Conservation (phyloP, 2,113 vertebrate species). For the Hippocampus barbouri region DNA sequence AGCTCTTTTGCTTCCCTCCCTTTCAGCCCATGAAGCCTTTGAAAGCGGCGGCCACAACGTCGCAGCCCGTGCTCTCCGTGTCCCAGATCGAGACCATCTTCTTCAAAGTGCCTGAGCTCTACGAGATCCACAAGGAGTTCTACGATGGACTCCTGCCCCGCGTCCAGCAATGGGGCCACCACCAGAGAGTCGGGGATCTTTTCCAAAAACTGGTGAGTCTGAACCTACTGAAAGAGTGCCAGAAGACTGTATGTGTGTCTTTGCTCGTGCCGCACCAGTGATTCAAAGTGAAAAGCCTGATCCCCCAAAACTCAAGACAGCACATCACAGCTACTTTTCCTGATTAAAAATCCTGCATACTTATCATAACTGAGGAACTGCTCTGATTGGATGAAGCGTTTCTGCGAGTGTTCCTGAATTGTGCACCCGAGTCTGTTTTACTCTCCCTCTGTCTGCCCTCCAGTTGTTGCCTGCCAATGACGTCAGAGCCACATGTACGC, state of each 20-base stretch:
- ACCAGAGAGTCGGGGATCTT: slow-evolving; percentile 94
- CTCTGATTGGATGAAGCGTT: too few relatives aligned
- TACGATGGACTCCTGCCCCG: slow-evolving; percentile 90
- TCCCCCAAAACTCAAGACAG: neutral
- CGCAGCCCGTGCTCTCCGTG: slow-evolving; percentile 88
- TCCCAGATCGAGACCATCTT: slow-evolving; percentile 99
- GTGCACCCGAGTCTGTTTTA: too few relatives aligned
- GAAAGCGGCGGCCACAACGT: slow-evolving; percentile 94
- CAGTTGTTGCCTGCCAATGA: slow-evolving; percentile 25
- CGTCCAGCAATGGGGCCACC: slow-evolving; percentile 94
- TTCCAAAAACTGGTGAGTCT: slow-evolving; percentile 96
- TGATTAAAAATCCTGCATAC: neutral
- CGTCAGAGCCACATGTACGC: slow-evolving; percentile 36
- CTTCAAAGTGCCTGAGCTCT: slow-evolving; percentile 99
- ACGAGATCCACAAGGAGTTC: slow-evolving; percentile 96
- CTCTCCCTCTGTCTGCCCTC: neutral
- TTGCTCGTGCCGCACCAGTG: slow-evolving; percentile 8
- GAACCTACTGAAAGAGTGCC: slow-evolving; percentile 3
- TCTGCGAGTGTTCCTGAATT: neutral
- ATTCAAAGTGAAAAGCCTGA: slow-evolving; percentile 21
- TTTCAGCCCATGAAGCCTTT: slow-evolving; percentile 95
- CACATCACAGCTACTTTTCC: slow-evolving; percentile 1
- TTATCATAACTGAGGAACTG: too few relatives aligned
- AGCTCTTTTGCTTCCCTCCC: slow-evolving; percentile 2
- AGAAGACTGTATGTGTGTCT: slow-evolving; percentile 4